Evolutionary conservation across 1,140 invertebrate species (phyloP).

Genomic region (Drosophila nannoptera): DNA sequence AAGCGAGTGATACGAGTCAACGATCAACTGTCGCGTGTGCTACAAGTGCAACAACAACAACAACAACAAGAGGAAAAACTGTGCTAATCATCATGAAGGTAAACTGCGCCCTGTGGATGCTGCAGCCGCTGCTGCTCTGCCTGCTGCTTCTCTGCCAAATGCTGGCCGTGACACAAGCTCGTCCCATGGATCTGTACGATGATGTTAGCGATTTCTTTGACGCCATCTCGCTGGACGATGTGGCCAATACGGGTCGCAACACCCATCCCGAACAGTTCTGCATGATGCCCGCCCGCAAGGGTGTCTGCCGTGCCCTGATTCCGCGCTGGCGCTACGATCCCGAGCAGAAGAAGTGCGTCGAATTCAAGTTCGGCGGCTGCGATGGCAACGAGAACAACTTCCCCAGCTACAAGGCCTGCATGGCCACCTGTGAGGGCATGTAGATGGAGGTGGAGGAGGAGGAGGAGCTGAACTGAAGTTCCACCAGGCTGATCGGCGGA

Average conservation of each 20-base stretch:
- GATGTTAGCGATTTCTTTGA: constrained; percentile 76
- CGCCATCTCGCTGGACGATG: constrained; percentile 74
- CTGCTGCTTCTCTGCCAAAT: not conserved
- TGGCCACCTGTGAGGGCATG: constrained; percentile 80
- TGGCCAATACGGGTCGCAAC: constrained; percentile 64
- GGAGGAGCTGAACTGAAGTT: constrained; percentile 4
- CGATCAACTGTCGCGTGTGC: constrained; percentile 1
- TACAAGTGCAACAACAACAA: constrained; percentile 2
- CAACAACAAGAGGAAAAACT: constrained; percentile 8
- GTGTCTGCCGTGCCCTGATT: constrained; percentile 82
- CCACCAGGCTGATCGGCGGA: constrained; percentile 27
- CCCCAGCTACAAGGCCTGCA: constrained; percentile 80
- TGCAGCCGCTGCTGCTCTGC: constrained; percentile 31
- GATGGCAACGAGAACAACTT: constrained; percentile 86
- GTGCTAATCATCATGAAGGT: constrained; percentile 42
- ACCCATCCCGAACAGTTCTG: constrained; percentile 76
- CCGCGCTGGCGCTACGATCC: constrained; percentile 81
- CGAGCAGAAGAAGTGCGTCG: constrained; percentile 80
- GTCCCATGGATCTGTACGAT: constrained; percentile 75
- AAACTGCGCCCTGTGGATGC: constrained; percentile 19
- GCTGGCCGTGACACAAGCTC: constrained; percentile 23
- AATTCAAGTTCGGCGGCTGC: constrained; percentile 85
- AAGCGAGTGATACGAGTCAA: not conserved
- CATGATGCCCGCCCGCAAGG: constrained; percentile 79
- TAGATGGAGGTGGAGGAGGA: constrained; percentile 24